phyloP scores from a whole-genome alignment of 2,797 vertebrate species.

The Tragopan temminckii region DNA sequence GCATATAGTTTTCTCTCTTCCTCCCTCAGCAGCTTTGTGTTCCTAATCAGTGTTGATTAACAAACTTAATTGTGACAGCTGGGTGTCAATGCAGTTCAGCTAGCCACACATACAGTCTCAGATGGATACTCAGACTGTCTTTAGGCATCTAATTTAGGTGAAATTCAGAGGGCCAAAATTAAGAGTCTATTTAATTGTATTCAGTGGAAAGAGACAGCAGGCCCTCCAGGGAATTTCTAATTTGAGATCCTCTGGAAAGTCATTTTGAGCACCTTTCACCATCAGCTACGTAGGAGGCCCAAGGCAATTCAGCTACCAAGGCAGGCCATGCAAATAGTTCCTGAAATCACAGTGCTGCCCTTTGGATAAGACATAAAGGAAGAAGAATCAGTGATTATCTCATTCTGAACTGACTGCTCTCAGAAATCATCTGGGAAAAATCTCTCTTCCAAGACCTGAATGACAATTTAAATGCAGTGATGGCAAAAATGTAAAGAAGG shows the following conservation, averaged over 20 bases:
- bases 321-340: background rate
- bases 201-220: background rate
- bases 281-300: background rate
- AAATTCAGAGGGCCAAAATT: conserved; percentile 17
- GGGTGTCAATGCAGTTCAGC: background rate
- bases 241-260: conserved; percentile 7
- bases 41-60: background rate
- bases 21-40: background rate
- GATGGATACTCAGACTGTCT: background rate
- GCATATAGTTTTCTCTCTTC: background rate
- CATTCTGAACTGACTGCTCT: background rate
- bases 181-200: background rate
- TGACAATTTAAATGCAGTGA: background rate
- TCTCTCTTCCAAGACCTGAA: background rate
- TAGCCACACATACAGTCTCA: background rate
- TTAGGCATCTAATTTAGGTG: background rate
- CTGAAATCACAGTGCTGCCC: background rate
- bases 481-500: background rate
- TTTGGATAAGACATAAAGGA: background rate
- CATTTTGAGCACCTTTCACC: background rate
- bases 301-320: background rate
- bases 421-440: background rate
- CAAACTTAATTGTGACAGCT: conserved; percentile 2
- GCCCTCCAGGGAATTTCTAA: background rate
- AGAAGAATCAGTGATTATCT: background rate